A percentile compares a stretch with the other conserved stretches of the same genome.
Evolutionary conservation across 2,797 vertebrate genomes (phyloP).

Genomic region (Zalophus californianus): DNA sequence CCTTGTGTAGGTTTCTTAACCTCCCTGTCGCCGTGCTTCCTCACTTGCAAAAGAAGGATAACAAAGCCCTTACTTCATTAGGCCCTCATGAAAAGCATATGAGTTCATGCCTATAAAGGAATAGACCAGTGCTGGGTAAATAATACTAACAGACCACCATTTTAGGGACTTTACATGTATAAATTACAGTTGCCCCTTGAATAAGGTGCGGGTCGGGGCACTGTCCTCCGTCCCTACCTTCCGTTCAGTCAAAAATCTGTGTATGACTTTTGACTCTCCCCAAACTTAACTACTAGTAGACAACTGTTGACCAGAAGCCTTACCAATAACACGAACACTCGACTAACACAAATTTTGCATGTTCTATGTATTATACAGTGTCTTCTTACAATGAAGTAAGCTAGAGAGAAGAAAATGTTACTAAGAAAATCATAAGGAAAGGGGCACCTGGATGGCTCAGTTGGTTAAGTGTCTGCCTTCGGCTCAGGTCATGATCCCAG

Average conservation of each 20-base stretch:
- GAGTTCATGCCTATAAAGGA: background rate
- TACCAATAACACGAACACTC: background rate
- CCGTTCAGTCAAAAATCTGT: background rate
- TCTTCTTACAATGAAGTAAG: background rate
- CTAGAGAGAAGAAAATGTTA: background rate
- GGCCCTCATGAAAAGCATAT: background rate
- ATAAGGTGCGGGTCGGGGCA: background rate
- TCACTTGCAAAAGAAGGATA: background rate
- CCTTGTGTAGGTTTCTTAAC: background rate
- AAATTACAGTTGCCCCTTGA: background rate
- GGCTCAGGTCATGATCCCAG: too few species aligned
- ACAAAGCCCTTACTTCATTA: background rate
- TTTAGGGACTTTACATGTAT: background rate
- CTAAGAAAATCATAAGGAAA: background rate
- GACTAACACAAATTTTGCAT: background rate
- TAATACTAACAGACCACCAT: background rate
- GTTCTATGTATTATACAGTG: background rate
- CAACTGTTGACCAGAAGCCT: background rate
- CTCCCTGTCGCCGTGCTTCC: constrained; percentile 23
- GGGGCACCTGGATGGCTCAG: background rate
- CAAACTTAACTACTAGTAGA: background rate
- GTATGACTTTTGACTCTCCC: background rate
- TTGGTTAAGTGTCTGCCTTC: too few species aligned
- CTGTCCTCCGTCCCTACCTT: background rate
- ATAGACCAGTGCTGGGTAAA: background rate